These are phyloP conservation scores for Gambusia yucatana DNA, from an alignment of 2,797 vertebrate species.

Conservation along the genomic window DNA sequence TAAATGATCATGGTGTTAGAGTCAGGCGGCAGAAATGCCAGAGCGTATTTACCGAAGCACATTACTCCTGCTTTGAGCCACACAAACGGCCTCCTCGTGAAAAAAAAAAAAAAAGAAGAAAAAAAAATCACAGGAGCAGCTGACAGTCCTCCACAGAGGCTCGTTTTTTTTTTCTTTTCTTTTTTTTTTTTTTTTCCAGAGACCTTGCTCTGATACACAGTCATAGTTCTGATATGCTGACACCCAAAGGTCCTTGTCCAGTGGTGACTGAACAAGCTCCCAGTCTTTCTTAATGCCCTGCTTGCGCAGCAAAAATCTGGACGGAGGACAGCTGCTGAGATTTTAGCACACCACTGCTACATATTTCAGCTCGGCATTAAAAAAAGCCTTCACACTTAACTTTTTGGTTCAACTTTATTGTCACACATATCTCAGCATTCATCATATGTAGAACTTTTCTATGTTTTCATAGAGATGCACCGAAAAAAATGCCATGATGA, in stretches of 20 bases:
- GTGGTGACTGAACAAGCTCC: slow-evolving; percentile 65
- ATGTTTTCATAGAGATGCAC: background rate
- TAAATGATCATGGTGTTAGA: slow-evolving; percentile 78
- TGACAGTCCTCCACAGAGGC: slow-evolving; percentile 63
- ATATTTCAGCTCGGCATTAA: slow-evolving; percentile 73
- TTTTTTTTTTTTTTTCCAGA: slow-evolving; percentile 6
- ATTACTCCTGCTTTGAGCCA: slow-evolving; percentile 73
- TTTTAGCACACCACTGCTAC: slow-evolving; percentile 54
- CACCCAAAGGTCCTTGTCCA: slow-evolving; percentile 80
- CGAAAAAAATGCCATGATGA: background rate
- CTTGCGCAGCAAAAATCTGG: slow-evolving; percentile 65
- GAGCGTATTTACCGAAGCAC: slow-evolving; percentile 74
- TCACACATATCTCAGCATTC: slow-evolving; percentile 40
- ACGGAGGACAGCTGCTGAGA: slow-evolving; percentile 61
- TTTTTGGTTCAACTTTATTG: slow-evolving; percentile 74
- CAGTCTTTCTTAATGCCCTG: slow-evolving; percentile 48
- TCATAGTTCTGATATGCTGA: slow-evolving; percentile 77
- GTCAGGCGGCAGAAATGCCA: slow-evolving; percentile 75
- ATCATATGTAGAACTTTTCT: slow-evolving; percentile 17
- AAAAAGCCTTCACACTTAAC: slow-evolving; percentile 76
- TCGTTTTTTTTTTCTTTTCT: background rate
- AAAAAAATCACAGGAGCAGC: slow-evolving; percentile 74
- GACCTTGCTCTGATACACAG: slow-evolving; percentile 76
- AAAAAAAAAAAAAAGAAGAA: slow-evolving; percentile 47
- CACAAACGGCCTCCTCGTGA: slow-evolving; percentile 60